Evolutionary conservation across 2,797 vertebrate genomes (phyloP).

Genomic region (Ciconia nigra): DNA sequence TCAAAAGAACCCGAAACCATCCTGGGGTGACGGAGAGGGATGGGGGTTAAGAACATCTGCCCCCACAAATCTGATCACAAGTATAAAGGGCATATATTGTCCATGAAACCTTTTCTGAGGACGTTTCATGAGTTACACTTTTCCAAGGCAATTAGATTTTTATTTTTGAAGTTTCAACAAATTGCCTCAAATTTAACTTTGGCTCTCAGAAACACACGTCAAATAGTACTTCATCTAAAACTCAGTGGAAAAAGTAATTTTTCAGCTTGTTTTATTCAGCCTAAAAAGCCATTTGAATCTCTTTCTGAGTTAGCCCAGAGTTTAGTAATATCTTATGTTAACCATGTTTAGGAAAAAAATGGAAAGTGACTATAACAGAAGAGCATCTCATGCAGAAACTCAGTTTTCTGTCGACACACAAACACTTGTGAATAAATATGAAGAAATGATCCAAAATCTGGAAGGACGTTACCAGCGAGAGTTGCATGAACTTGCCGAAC

Average conservation of each 20-base stretch:
- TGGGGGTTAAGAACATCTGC: not conserved
- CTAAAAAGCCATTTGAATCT: not conserved
- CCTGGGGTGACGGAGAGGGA: not conserved
- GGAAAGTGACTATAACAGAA: constrained; percentile 84
- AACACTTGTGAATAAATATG: constrained; percentile 75
- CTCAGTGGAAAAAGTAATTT: not conserved
- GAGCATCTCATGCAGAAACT: constrained; percentile 81
- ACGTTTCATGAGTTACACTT: not conserved
- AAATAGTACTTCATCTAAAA: not conserved
- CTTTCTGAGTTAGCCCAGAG: not conserved
- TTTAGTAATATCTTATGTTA: constrained; percentile 76
- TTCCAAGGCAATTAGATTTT: not conserved
- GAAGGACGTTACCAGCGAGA: constrained; percentile 77
- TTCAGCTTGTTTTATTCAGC: not conserved
- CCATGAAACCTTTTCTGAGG: not conserved
- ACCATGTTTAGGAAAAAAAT: constrained; percentile 85
- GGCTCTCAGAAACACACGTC: not conserved
- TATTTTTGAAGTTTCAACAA: not conserved
- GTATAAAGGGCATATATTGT: not conserved
- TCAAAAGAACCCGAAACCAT: not conserved
- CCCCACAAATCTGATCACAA: not conserved
- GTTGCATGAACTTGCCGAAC: constrained; percentile 72
- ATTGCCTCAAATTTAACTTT: not conserved
- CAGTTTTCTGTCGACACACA: constrained; percentile 83
- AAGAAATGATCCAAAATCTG: constrained; percentile 73